Percentiles rank a stretch among this genome's conserved stretches.
Conservation (phyloP, 2,113 vertebrate species). For the Guaruba guarouba region DNA sequence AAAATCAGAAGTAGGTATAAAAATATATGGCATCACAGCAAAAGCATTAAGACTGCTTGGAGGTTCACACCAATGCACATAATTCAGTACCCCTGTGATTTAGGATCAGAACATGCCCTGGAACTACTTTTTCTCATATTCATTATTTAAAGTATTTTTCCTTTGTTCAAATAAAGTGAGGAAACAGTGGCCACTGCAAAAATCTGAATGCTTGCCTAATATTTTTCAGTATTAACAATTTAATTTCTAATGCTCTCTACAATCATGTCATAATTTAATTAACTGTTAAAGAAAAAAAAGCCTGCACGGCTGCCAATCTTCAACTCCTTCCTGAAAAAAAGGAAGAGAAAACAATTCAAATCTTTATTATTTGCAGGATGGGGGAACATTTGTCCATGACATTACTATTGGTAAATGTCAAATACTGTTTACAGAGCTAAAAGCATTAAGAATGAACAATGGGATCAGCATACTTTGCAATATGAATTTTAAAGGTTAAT, state of each 20-base stretch:
- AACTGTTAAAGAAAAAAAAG: not conserved
- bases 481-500: slow-evolving; percentile 65
- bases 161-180: not conserved
- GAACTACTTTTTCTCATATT: not conserved
- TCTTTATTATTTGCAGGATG: not conserved
- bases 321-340: not conserved
- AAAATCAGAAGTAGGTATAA: not conserved
- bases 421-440: slow-evolving; percentile 35
- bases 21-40: not conserved
- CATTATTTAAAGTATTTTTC: not conserved
- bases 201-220: not conserved
- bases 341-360: not conserved
- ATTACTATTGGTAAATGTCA: slow-evolving; percentile 54
- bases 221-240: not conserved
- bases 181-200: not conserved
- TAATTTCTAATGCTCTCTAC: not conserved
- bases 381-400: slow-evolving; percentile 3
- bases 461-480: slow-evolving; percentile 13
- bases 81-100: not conserved
- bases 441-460: slow-evolving; percentile 30
- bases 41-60: not conserved
- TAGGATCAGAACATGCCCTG: not conserved
- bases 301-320: not conserved
- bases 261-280: not conserved
- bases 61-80: not conserved